phyloP scores from a whole-genome alignment of 2,888 invertebrate genomes.

The Acronicta alni region DNA sequence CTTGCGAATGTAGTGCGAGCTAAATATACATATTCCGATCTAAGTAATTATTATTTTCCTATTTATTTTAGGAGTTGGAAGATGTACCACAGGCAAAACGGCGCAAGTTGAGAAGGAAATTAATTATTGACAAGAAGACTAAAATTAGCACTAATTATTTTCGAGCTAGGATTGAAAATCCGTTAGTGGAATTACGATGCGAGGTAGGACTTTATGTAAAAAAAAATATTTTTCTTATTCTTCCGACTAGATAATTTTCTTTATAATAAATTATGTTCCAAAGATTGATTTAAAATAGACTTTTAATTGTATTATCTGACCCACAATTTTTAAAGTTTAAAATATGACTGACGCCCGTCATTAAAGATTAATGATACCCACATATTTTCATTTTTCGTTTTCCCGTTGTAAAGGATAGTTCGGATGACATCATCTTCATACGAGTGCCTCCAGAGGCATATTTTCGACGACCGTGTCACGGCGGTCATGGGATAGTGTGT shows the following conservation, averaged over 20 bases:
- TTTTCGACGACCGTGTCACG: constrained; percentile 65
- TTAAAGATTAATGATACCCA: constrained; percentile 12
- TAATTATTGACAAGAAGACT: constrained; percentile 75
- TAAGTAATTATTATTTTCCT: too few relatives aligned
- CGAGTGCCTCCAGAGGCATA: constrained; percentile 62
- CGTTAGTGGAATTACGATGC: constrained; percentile 72
- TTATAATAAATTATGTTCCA: too few relatives aligned
- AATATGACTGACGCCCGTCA: too few relatives aligned
- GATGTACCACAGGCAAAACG: constrained; percentile 65
- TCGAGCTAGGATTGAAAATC: constrained; percentile 69
- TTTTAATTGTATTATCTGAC: not conserved
- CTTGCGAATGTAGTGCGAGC: too few relatives aligned
- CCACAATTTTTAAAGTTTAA: not conserved
- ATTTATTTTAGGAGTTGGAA: constrained; percentile 75
- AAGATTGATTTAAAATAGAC: not conserved
- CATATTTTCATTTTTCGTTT: constrained; percentile 6
- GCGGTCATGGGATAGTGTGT: constrained; percentile 52
- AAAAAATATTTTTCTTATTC: too few relatives aligned
- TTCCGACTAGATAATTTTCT: too few relatives aligned
- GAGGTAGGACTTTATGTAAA: constrained; percentile 66
- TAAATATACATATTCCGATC: too few relatives aligned
- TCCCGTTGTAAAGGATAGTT: constrained; percentile 59
- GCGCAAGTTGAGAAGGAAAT: constrained; percentile 62
- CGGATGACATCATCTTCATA: constrained; percentile 65
- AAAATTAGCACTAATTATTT: constrained; percentile 63